phyloP scores from a whole-genome alignment of 2,888 invertebrate genomes.

The Empis livida region DNA sequence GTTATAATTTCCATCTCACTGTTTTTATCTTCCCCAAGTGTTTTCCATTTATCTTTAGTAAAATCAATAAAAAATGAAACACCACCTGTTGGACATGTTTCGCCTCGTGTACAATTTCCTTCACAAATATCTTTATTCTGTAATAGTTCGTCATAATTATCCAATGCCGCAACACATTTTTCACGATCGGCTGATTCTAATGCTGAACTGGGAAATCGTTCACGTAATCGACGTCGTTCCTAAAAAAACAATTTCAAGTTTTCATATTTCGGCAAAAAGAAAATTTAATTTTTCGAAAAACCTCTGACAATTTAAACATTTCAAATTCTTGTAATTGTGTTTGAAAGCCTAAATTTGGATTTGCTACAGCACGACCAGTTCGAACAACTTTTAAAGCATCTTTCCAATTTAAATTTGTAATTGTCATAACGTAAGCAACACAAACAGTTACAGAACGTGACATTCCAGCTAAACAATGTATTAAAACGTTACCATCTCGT shows the following conservation, averaged over 20 bases:
- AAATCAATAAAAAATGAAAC: constrained; percentile 16
- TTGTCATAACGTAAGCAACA: constrained; percentile 93
- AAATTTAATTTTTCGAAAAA: constrained; percentile 26
- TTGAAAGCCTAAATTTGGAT: constrained; percentile 93
- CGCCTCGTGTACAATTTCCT: constrained; percentile 71
- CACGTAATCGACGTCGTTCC: constrained; percentile 73
- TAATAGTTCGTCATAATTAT: constrained; percentile 70
- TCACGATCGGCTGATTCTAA: constrained; percentile 58
- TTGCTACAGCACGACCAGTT: constrained; percentile 82
- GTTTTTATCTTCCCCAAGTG: constrained; percentile 2
- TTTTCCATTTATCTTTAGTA: constrained; percentile 17
- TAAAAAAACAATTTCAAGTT: constrained; percentile 28
- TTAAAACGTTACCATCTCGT: constrained; percentile 79
- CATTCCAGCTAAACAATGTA: constrained; percentile 95
- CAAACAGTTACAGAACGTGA: constrained; percentile 92
- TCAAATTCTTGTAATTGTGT: constrained; percentile 88
- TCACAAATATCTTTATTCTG: constrained; percentile 72
- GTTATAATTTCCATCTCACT: neutral
- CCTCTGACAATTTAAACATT: constrained; percentile 62
- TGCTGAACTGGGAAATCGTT: constrained; percentile 70
- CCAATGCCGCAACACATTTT: constrained; percentile 64
- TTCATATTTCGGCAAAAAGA: neutral
- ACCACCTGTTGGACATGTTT: constrained; percentile 72
- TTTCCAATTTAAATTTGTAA: constrained; percentile 78
- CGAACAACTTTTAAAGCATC: constrained; percentile 88